Base-by-base conservation (phyloP, 2,888 invertebrate species). In the Caenorhabditis virilis region DNA sequence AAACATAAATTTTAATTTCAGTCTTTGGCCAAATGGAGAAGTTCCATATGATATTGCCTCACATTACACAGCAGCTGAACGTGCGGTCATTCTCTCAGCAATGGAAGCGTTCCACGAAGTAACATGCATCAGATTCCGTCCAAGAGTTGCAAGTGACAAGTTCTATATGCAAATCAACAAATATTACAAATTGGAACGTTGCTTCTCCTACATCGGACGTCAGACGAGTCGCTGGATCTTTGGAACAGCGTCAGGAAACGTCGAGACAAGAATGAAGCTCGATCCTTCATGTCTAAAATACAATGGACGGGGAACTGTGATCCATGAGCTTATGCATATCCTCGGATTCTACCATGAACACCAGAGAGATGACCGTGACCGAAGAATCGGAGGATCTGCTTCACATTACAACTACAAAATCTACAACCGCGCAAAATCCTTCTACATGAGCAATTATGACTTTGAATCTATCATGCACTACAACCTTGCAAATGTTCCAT, bases 381-480 rank as follows among this genome's bases (percentile, higher is more conserved):
- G 52, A 33, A 53, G 69, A n/a, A 61, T 72, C 35, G 54, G 60
- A 9, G 66, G 60, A 42, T 38, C 39, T 23, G 62, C 63, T 15
- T 55, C 41, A 16, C 72, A 72, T 46, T 72, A 72, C 63, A 72
- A 72, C 60, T 72, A 64, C 58, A 69, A 69, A 41, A 66, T 72
- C 53, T 66, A 69, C 30, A 63, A 61, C 15, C 62, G 72, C 27
- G 41, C 42, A 26, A 55, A 55, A 26, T 58, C 69, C 1, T 69
- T 58, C 56, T 72, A 72, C 41, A 72, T 72, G 72, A 69, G 72
- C 15, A 61, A 48, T 13, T 72, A 72, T 27, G 72, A 72, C 36
- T 50, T 59, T 43, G 60, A 61, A n/a, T 72, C 72, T n/a, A 72
- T 72, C 47, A 72, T 72, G 72, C 72, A 72, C 54, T 72, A 72